A percentile compares a stretch with the other conserved stretches of the same genome.
These are phyloP conservation scores for Drosophila monieri DNA, from an alignment of 2,888 invertebrate genomes.

Conservation along the genomic window DNA sequence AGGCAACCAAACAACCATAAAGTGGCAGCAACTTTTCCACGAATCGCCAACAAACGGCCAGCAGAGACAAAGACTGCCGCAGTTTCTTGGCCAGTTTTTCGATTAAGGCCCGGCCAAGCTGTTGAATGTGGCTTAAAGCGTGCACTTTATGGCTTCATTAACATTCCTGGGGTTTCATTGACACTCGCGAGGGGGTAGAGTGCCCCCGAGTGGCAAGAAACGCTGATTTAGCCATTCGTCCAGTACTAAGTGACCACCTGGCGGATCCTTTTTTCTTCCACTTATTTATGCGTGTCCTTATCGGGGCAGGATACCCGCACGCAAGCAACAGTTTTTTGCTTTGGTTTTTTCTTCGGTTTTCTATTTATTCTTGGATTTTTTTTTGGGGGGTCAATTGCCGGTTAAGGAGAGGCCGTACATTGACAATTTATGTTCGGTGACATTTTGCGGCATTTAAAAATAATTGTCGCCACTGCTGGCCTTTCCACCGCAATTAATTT, in stretches of 20 bases:
- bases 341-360: neutral
- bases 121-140: slow-evolving; percentile 55
- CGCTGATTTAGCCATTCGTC: slow-evolving; percentile 43
- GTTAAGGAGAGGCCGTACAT: slow-evolving; percentile 29
- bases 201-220: neutral
- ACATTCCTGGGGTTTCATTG: slow-evolving; percentile 66
- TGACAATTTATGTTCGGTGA: slow-evolving; percentile 34
- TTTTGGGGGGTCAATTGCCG: slow-evolving; percentile 57
- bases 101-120: slow-evolving; percentile 49
- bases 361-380: neutral
- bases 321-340: slow-evolving; percentile 33
- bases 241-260: slow-evolving; percentile 35
- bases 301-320: slow-evolving; percentile 29
- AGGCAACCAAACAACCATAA: slow-evolving; percentile 31
- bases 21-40: slow-evolving; percentile 16
- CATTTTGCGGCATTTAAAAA: slow-evolving; percentile 33
- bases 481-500: slow-evolving; percentile 50
- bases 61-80: slow-evolving; percentile 14
- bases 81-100: slow-evolving; percentile 45
- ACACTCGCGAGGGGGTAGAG: slow-evolving; percentile 22
- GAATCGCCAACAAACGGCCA: slow-evolving; percentile 6
- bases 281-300: slow-evolving; percentile 61
- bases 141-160: slow-evolving; percentile 75
- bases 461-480: slow-evolving; percentile 28
- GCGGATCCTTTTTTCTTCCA: slow-evolving; percentile 8